A percentile compares a stretch with the other conserved stretches of the same genome.
Evolutionary conservation across 2,113 vertebrate species (phyloP).

Genomic region (Piprites chloris): DNA sequence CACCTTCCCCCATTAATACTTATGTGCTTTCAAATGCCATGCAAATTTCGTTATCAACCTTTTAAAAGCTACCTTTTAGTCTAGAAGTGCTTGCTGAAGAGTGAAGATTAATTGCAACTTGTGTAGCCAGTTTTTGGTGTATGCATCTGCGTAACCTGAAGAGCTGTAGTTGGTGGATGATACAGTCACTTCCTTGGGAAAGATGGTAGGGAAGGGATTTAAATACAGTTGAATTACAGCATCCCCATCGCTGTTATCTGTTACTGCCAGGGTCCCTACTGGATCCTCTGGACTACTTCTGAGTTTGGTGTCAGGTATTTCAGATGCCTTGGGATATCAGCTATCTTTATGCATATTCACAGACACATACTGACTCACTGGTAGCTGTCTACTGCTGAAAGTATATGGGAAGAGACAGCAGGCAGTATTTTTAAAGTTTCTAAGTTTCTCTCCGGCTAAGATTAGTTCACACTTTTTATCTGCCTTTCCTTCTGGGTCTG

Average conservation of each 20-base stretch:
- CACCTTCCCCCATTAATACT: not conserved
- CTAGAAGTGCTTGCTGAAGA: not conserved
- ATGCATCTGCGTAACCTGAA: not conserved
- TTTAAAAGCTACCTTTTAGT: not conserved
- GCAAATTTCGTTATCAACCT: not conserved
- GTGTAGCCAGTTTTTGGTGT: not conserved
- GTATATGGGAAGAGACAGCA: not conserved
- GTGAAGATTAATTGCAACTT: not conserved
- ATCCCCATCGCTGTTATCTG: not conserved
- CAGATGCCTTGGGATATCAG: not conserved
- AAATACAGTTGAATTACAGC: not conserved
- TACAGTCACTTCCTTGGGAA: not conserved
- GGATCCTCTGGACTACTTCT: not conserved
- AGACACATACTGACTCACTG: not conserved
- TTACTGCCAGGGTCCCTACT: not conserved
- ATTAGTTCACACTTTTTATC: conserved; percentile 23
- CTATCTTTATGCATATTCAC: not conserved
- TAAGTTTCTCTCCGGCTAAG: not conserved
- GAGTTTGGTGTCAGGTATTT: not conserved
- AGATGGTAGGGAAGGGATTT: not conserved
- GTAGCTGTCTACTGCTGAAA: not conserved
- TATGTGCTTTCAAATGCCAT: not conserved
- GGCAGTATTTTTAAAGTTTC: not conserved
- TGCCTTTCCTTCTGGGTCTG: not conserved
- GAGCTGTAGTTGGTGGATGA: not conserved